These are phyloP conservation scores for Tanytarsus gracilentus DNA, from an alignment of 2,888 invertebrate genomes.

Conservation along the genomic window DNA sequence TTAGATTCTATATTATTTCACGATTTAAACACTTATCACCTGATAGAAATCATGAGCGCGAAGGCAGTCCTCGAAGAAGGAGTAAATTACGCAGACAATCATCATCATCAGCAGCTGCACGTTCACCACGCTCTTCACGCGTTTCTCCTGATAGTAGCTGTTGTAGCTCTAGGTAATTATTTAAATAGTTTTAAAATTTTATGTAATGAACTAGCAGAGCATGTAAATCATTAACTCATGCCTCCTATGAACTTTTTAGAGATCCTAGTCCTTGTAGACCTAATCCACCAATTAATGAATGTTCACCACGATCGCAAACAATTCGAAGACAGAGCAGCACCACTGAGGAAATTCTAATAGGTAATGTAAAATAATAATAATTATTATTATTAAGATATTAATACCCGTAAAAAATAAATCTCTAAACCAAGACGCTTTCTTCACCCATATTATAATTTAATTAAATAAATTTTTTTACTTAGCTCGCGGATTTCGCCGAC, in stretches of 20 bases:
- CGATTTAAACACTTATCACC: conserved; percentile 68
- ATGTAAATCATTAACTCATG: neutral
- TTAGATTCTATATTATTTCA: too few relatives aligned
- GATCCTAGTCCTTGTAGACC: conserved; percentile 73
- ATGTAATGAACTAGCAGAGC: neutral
- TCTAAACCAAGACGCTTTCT: too few relatives aligned
- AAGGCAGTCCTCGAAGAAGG: conserved; percentile 66
- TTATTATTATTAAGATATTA: too few relatives aligned
- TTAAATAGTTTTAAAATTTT: neutral
- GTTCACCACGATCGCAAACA: conserved; percentile 55
- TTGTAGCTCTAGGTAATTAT: conserved; percentile 48
- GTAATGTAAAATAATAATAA: too few relatives aligned
- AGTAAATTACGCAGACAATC: conserved; percentile 68
- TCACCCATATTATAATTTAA: too few relatives aligned
- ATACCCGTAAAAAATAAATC: too few relatives aligned
- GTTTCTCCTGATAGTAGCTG: conserved; percentile 55
- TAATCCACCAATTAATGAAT: conserved; percentile 44
- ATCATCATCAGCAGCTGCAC: conserved; percentile 67
- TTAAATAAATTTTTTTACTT: too few relatives aligned
- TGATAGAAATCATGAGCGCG: conserved; percentile 69
- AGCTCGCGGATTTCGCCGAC: conserved; percentile 78
- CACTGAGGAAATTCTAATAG: conserved; percentile 85
- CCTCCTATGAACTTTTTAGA: conserved; percentile 42
- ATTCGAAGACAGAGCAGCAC: conserved; percentile 74
- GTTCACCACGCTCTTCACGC: conserved; percentile 54